phyloP scores from a whole-genome alignment of 2,888 invertebrate genomes.

The Heliothis peltigera region DNA sequence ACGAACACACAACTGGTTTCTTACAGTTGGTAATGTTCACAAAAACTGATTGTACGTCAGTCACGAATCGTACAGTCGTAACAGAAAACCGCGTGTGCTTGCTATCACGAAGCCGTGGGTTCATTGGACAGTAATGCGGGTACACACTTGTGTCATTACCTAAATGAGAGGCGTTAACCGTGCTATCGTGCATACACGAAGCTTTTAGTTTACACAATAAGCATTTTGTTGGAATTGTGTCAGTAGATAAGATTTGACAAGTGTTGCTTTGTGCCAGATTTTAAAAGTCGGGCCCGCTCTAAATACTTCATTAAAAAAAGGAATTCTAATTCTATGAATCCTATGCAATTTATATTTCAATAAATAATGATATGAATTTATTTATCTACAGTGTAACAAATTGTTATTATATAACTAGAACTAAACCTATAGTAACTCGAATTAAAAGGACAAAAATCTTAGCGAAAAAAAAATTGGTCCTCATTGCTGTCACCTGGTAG shows the following conservation, averaged over 20 bases:
- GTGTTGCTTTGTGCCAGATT: neutral
- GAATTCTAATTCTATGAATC: too few relatives aligned
- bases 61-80: constrained; percentile 66
- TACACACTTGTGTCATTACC: constrained; percentile 57
- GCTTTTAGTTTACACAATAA: constrained; percentile 50
- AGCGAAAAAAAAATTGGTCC: too few relatives aligned
- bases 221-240: constrained; percentile 28
- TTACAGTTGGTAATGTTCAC: constrained; percentile 58
- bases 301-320: constrained; percentile 3
- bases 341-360: too few relatives aligned
- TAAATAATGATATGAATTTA: too few relatives aligned
- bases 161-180: constrained; percentile 52
- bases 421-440: too few relatives aligned
- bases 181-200: constrained; percentile 29
- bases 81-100: constrained; percentile 62
- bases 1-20: constrained; percentile 53
- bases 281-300: neutral
- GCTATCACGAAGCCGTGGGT: constrained; percentile 66
- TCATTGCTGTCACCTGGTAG: too few relatives aligned
- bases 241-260: constrained; percentile 18
- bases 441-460: too few relatives aligned
- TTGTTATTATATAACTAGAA: too few relatives aligned
- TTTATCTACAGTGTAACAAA: too few relatives aligned
- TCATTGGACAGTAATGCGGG: constrained; percentile 70
- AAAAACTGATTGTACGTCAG: constrained; percentile 65